Evolutionary conservation across 2,113 vertebrate species (phyloP).

Genomic region (Oryctolagus cuniculus): mOryCun1.1 NC_091449.1:12116001-12116500

Average conservation of each 20-base stretch:
- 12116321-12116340: neutral
- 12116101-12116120: conserved; percentile 69
- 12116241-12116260: neutral
- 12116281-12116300: neutral
- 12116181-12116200: conserved; percentile 69
- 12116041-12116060: neutral
- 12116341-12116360: neutral
- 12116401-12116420: neutral
- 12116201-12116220: conserved; percentile 74
- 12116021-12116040: neutral
- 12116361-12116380: neutral
- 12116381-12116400: neutral
- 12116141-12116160: conserved; percentile 59
- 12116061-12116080: neutral
- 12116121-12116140: conserved; percentile 77
- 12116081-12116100: conserved; percentile 44
- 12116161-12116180: conserved; percentile 47
- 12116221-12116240: conserved; percentile 16
- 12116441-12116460: neutral
- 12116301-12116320: neutral
- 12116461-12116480: neutral
- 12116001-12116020: neutral
- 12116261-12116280: neutral
- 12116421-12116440: too few species aligned
- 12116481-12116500: neutral